Evolutionary conservation across 2,888 invertebrate genomes (phyloP).

Genomic region (Dynastes tityus): DNA sequence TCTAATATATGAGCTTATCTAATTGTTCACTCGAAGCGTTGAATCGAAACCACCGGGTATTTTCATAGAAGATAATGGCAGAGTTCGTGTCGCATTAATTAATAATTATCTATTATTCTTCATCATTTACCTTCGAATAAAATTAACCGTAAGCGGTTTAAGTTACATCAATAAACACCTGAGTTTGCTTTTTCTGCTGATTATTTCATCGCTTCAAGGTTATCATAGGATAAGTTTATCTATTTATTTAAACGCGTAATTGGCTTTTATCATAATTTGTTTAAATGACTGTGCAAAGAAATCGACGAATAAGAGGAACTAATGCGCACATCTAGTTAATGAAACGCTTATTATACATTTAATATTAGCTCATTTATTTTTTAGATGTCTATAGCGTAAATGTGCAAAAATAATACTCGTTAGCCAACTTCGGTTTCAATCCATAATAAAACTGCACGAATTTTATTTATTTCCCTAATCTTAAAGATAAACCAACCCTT

Average conservation of each 20-base stretch:
- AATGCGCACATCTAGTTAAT: too few species aligned
- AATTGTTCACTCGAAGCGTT: neutral
- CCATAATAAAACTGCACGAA: too few species aligned
- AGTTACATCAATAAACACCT: slow-evolving; percentile 1
- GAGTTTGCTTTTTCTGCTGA: neutral
- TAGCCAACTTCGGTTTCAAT: too few species aligned
- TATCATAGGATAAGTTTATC: neutral
- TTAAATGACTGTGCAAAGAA: neutral
- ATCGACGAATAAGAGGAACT: too few species aligned
- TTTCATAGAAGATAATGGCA: neutral
- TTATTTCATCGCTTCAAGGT: slow-evolving; percentile 7
- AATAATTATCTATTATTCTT: slow-evolving; percentile 21
- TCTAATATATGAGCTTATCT: neutral
- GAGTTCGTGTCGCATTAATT: neutral
- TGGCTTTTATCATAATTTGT: neutral
- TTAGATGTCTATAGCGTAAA: too few species aligned
- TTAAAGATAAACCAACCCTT: neutral
- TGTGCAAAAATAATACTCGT: too few species aligned
- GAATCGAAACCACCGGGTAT: neutral
- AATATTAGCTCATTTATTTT: too few species aligned
- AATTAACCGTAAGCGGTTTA: neutral
- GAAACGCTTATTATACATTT: too few species aligned
- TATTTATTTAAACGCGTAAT: too few species aligned
- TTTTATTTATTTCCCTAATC: neutral
- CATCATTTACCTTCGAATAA: slow-evolving; percentile 4